phyloP scores from a whole-genome alignment of 2,888 invertebrate genomes.

The Heliconius ismenius region DNA sequence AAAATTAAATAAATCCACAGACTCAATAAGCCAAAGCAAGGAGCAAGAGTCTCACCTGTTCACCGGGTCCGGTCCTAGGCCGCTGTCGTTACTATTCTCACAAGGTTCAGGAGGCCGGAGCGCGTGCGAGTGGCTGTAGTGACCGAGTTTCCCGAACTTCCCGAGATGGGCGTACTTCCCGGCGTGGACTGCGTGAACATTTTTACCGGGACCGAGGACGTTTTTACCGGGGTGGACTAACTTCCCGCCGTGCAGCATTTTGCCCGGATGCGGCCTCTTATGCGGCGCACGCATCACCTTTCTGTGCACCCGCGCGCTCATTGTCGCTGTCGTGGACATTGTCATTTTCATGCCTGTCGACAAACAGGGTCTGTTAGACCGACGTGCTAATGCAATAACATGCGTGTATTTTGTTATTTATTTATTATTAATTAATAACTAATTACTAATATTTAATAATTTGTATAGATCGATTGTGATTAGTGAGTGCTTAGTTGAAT shows the following conservation, averaged over 20 bases:
- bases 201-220: slow-evolving; percentile 60
- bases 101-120: slow-evolving; percentile 83
- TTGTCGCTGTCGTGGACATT: slow-evolving; percentile 85
- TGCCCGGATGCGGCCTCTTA: slow-evolving; percentile 80
- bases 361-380: slow-evolving; percentile 59
- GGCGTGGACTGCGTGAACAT: slow-evolving; percentile 53
- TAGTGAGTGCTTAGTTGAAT: not conserved
- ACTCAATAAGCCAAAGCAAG: slow-evolving; percentile 8
- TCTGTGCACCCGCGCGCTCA: slow-evolving; percentile 85
- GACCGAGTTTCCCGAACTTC: slow-evolving; percentile 69
- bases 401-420: not conserved
- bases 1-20: not conserved
- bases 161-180: slow-evolving; percentile 61
- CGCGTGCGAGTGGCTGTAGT: slow-evolving; percentile 75
- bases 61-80: slow-evolving; percentile 89
- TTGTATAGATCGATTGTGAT: not conserved
- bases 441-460: not conserved
- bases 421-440: not conserved
- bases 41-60: slow-evolving; percentile 64
- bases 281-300: slow-evolving; percentile 86
- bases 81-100: slow-evolving; percentile 95
- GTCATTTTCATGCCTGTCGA: slow-evolving; percentile 87
- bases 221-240: slow-evolving; percentile 69
- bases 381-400: slow-evolving; percentile 27
- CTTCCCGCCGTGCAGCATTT: slow-evolving; percentile 72